phyloP scores from a whole-genome alignment of 2,113 vertebrate species.

The Erythrocercus mccallii region DNA sequence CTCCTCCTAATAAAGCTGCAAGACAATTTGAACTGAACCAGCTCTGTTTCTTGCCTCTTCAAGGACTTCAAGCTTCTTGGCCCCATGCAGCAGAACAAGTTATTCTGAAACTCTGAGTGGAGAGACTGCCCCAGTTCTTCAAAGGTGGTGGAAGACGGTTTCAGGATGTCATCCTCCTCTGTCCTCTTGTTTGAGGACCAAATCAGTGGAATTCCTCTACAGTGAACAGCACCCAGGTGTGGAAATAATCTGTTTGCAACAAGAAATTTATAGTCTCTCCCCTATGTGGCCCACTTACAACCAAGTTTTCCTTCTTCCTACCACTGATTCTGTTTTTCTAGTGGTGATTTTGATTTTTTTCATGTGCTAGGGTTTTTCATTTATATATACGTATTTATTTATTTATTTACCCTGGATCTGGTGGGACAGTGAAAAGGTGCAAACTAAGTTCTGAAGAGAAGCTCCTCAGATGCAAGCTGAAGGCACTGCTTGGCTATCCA shows the following conservation, averaged over 20 bases:
- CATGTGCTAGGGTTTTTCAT: background rate
- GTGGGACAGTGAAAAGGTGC: background rate
- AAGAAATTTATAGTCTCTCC: background rate
- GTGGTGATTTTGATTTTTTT: background rate
- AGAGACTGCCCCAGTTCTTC: background rate
- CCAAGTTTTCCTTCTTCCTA: background rate
- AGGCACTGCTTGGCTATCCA: background rate
- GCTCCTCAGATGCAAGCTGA: background rate
- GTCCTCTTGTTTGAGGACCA: background rate
- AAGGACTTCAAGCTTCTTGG: background rate
- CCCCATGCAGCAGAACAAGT: background rate
- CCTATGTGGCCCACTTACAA: background rate
- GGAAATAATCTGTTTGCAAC: background rate
- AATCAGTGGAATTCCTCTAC: background rate
- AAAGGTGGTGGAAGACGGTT: background rate
- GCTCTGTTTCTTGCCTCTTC: background rate
- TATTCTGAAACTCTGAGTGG: background rate
- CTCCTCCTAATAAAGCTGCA: background rate
- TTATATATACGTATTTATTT: background rate
- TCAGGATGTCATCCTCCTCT: background rate
- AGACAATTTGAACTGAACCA: background rate
- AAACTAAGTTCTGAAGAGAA: background rate
- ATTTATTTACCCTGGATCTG: background rate
- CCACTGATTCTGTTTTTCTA: background rate
- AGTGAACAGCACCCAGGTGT: background rate